Evolutionary conservation across 1,140 invertebrate species (phyloP).

Genomic region (Aphelenchoides avenae): DNA sequence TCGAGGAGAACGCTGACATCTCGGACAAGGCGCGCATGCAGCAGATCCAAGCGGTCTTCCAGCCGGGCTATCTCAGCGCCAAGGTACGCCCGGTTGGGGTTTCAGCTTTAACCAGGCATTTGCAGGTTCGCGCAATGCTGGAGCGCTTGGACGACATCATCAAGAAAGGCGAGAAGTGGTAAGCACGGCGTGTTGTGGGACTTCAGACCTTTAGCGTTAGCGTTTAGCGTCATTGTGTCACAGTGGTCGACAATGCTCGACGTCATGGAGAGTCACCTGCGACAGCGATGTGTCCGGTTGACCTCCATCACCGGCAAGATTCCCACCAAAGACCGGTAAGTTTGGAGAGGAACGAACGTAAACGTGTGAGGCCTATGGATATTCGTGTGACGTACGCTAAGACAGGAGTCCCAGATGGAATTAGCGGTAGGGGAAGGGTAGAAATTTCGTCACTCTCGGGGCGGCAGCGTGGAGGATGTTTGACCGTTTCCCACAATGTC

Average conservation of each 20-base stretch:
- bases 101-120: no score
- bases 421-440: no score
- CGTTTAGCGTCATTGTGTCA: constrained; percentile 36
- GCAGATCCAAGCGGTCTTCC: constrained; percentile 30
- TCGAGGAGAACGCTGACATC: neutral
- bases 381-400: no score
- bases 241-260: constrained; percentile 41
- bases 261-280: constrained; percentile 36
- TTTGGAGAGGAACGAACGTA: no score
- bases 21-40: neutral
- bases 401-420: no score
- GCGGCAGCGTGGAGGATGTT: no score
- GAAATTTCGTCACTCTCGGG: no score
- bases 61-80: constrained; percentile 22
- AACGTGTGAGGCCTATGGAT: no score
- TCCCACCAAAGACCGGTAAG: constrained; percentile 29
- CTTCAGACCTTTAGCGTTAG: neutral
- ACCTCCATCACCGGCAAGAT: constrained; percentile 38
- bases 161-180: constrained; percentile 33
- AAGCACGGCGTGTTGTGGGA: neutral
- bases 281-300: constrained; percentile 17
- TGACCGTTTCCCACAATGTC: no score
- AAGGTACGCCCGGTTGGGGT: constrained; percentile 17
- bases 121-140: constrained; percentile 23
- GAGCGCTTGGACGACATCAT: constrained; percentile 18